Evolutionary conservation across 2,888 invertebrate species (phyloP), one percentile per base, ranked within the genome.

Genomic region (Tipula unca): DNA sequence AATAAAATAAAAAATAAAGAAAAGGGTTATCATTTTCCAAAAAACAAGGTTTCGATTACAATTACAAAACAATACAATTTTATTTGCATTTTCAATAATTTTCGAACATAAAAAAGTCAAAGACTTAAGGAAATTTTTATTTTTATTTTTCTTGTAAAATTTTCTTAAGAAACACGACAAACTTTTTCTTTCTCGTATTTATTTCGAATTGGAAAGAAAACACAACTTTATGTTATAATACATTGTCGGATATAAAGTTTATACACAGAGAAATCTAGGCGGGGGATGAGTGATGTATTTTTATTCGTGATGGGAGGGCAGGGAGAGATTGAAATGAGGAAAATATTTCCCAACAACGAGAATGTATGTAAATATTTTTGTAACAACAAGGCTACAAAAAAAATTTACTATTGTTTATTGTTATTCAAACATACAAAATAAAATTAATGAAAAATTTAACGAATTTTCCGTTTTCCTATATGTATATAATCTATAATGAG

Each of bases 41-140:
- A 69, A 69, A 69, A 69, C 69, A 69, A 69, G 69, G 69, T 69
- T 69, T 69, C 69, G 69, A 69, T 69, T 69, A 69, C 69, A 69
- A 69, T 69, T 69, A 69, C 69, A 69, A 69, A 69, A 69, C 69
- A 69, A 69, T 69, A 69, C 69, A 69, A 69, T 69, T 69, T 69
- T 69, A 69, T 69, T 69, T 69, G 69, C 69, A 69, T 69, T 69
- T 69, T 69, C 69, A 69, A 69, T 69, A 69, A 69, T 69, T 69
- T 69, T 69, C 10, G 69, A 69, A 69, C 69, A 69, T 69, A 25
- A 69, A 69, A 69, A 69, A 69, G 69, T 69, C 69, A 69, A 69
- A 69, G 69, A 69, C 69, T 69, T 69, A 69, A 69, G 69, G 10
- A 54, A 54, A 54, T 10, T 10, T 10, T 2, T 10, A n/a, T n/a